Evolutionary conservation across 2,113 vertebrate genomes (phyloP).

Genomic region (Brevimyrus niger): DNA sequence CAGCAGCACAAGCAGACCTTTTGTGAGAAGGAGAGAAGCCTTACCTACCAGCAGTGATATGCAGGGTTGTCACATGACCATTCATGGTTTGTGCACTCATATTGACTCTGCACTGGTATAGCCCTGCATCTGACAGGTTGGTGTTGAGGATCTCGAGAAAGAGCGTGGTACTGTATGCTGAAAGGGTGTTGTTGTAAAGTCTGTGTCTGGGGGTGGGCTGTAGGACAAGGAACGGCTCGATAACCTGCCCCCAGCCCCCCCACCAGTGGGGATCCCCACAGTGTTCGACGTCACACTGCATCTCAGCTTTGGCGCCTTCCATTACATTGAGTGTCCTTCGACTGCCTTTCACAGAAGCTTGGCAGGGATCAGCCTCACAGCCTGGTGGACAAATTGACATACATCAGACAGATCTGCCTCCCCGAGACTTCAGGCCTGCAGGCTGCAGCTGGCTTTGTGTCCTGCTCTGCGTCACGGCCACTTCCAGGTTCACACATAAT

Average conservation of each 20-base stretch:
- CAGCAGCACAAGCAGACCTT: not conserved
- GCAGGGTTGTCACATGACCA: slow-evolving; percentile 45
- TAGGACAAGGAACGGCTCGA: not conserved
- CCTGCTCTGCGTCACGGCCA: not conserved
- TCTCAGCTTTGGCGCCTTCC: slow-evolving; percentile 33
- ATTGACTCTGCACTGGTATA: slow-evolving; percentile 34
- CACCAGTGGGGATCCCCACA: slow-evolving; percentile 41
- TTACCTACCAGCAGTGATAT: slow-evolving; percentile 46
- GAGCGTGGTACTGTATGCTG: slow-evolving; percentile 24
- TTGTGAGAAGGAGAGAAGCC: not conserved
- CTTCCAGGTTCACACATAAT: not conserved
- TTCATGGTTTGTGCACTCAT: slow-evolving; percentile 12
- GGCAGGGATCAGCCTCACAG: slow-evolving; percentile 31
- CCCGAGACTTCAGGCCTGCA: not conserved
- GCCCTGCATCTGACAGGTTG: slow-evolving; percentile 39
- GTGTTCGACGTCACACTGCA: slow-evolving; percentile 49
- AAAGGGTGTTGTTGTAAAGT: slow-evolving; percentile 4
- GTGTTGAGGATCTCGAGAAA: slow-evolving; percentile 29
- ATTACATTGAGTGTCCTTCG: slow-evolving; percentile 15
- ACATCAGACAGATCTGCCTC: not conserved
- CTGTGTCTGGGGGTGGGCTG: not conserved
- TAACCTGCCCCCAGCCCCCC: slow-evolving; percentile 34
- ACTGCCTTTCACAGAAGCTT: not conserved
- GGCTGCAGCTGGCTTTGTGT: not conserved
- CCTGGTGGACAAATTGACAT: slow-evolving; percentile 25